phyloP scores from a whole-genome alignment of 2,113 vertebrate genomes.

The Takifugu flavidus region DNA sequence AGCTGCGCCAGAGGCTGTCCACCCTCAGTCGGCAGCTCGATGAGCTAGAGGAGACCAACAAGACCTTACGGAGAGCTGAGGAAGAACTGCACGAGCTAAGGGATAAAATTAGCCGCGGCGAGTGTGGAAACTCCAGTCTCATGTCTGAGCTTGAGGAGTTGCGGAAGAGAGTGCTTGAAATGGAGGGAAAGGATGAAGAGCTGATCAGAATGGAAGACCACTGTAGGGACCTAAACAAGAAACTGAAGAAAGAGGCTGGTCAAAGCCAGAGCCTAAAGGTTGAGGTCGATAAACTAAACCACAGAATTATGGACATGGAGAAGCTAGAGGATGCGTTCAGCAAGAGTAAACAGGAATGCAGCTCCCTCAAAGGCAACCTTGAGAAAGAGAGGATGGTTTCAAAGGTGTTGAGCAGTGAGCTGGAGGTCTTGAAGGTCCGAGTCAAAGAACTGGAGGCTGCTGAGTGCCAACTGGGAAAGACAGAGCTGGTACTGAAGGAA shows the following conservation, averaged over 20 bases:
- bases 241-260: conserved; percentile 87
- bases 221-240: conserved; percentile 90
- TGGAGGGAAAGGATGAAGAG: conserved; percentile 98
- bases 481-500: conserved; percentile 87
- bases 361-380: conserved; percentile 84
- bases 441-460: conserved; percentile 87
- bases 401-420: conserved; percentile 85
- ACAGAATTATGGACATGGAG: conserved; percentile 90
- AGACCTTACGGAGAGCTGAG: conserved; percentile 86
- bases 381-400: conserved; percentile 90
- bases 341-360: conserved; percentile 93
- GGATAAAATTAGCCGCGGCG: conserved; percentile 88
- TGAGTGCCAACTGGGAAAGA: conserved; percentile 87
- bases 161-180: conserved; percentile 88
- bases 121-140: conserved; percentile 84
- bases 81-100: conserved; percentile 92
- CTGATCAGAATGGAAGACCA: conserved; percentile 93
- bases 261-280: conserved; percentile 85
- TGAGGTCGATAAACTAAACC: conserved; percentile 91
- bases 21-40: conserved; percentile 88
- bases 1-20: conserved; percentile 88
- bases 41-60: conserved; percentile 93
- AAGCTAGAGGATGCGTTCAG: conserved; percentile 92
- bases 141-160: conserved; percentile 90
- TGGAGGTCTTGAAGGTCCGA: conserved; percentile 85